Evolutionary conservation across 2,113 vertebrate species (phyloP), one percentile per base, ranked within the genome.

Genomic region (Sisor rabdophorus): DNA sequence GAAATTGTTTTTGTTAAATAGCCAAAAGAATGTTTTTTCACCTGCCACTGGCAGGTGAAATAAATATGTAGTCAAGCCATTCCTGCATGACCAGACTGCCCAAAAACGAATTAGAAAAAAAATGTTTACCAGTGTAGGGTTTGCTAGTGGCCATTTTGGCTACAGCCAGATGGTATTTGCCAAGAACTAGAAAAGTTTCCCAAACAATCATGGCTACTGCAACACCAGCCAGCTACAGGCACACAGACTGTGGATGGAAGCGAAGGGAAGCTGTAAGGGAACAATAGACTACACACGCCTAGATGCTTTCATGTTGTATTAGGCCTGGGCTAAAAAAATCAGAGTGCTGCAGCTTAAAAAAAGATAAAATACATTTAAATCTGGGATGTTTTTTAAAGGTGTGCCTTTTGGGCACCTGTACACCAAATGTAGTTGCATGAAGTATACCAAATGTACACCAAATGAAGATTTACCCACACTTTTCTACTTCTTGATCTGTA

Each of bases 81-180:
- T 86, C 61, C 32, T 84, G 85, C 87, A 82, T 74, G 86, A 87
- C 83, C 74, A 80, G 69, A 80, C 59, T 68, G 81, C 80, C 78
- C 72, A 80, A 72, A 85, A 85, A 84, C 77, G 71, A 83, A 87
- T 84, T 80, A 75, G 72, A 81, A 86, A 82, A 77, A 86, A 84
- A 84, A 79, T 88, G 75, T 89, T 86, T 87, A 87, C 84, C 82
- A 79, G 80, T 54, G 40, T 79, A 55, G 77, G 80, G 84, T 86
- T 87, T 89, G 88, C 90, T 86, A 87, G 85, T 54, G 87, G 88
- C 86, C 85, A 84, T 88, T 87, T 88, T 89, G 87, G 84, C 86
- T 88, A 75, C 2, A 73, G 75, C 82, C 71, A 86, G 79, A 87
- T 79, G 70, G 50, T 76, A 86, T 86, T 81, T 87, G 86, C 89